Base-by-base conservation (phyloP, 2,888 invertebrate genomes). In the Luperina nickerlii region DNA sequence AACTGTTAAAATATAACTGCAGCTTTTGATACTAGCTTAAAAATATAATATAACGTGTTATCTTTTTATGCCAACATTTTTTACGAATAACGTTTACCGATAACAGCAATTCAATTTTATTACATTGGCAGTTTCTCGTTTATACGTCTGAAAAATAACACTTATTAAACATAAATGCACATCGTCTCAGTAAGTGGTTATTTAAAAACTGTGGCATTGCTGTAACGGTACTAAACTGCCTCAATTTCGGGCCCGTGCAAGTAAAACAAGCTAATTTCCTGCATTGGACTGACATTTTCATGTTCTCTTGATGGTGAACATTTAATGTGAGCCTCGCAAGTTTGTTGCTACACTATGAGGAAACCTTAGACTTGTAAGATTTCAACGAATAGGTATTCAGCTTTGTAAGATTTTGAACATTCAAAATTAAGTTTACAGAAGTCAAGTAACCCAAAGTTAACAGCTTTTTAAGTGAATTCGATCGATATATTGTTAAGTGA, bases 261-360 rank as follows among this genome's bases (percentile, higher is more conserved):
- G 92, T 93, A 90, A 93, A 93, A 94, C 91, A 92, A 93, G 92
- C 91, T 94, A 93, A 95, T 96, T 96, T 96, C 94, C 95, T 94
- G 93, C 90, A 89, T 85, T 90, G 89, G 89, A 85, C 90, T 74
- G 69, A 90, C 91, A 93, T 92, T 93, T 93, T 93, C 92, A 92
- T 92, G 92, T 92, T 92, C 91, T 91, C 92, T 92, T 90, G 90
- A 91, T 91, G 92, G 91, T 92, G 92, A 92, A 65, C 48, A 63
- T 82, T 75, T 70, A 79, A 72, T 74, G 69, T 72, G 72, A 66
- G 68, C 24, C 70, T 74, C 62, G 38, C 67, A 73, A 76, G 27
- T 57, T 79, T 74, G 51, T 81, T 79, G 70, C 51, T 51, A 45
- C 38, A 54, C n/a, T 66, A 74, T 66, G 18, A 66, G 15, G 51